A percentile compares a stretch with the other conserved stretches of the same genome.
These are phyloP conservation scores for Remorina albescens DNA, from an alignment of 2,797 vertebrate species.

Conservation along the genomic window DNA sequence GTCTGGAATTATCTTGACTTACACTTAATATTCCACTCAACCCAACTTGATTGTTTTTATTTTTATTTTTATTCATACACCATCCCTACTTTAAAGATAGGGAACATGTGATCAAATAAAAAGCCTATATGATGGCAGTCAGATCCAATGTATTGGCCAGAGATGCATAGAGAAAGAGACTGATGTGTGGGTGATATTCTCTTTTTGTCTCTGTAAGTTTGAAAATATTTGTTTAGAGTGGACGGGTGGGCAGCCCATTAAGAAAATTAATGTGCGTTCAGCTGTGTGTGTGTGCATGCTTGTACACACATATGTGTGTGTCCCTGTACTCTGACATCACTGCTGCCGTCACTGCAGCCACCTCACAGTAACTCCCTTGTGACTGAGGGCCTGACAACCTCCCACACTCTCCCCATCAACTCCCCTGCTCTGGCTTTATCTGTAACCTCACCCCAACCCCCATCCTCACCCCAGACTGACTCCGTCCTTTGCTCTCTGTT, in stretches of 20 bases:
- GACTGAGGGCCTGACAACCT: constrained; percentile 80
- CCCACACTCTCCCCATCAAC: constrained; percentile 69
- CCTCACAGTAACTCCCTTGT: constrained; percentile 80
- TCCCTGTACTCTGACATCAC: constrained; percentile 71
- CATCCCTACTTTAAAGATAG: background rate
- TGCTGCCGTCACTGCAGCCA: constrained; percentile 81
- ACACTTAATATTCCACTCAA: constrained; percentile 25
- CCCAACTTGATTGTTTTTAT: constrained; percentile 19
- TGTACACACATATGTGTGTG: constrained; percentile 21
- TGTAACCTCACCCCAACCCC: constrained; percentile 3
- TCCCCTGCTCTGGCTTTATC: constrained; percentile 53
- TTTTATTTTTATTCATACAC: constrained; percentile 18
- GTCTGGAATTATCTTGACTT: constrained; percentile 26
- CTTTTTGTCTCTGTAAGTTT: constrained; percentile 60
- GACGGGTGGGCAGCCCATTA: constrained; percentile 69
- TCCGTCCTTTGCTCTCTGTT: constrained; percentile 24
- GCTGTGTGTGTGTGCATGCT: constrained; percentile 34
- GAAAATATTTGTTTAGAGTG: constrained; percentile 61
- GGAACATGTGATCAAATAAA: constrained; percentile 3
- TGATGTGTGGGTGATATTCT: constrained; percentile 62
- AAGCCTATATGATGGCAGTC: constrained; percentile 4
- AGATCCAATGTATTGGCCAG: constrained; percentile 11
- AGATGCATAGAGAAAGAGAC: constrained; percentile 24
- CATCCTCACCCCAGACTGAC: background rate
- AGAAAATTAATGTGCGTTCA: constrained; percentile 63